Percentiles rank a stretch among this genome's conserved stretches.
phyloP scores from a whole-genome alignment of 2,888 invertebrate genomes.

The Epirrhoe tristata region DNA sequence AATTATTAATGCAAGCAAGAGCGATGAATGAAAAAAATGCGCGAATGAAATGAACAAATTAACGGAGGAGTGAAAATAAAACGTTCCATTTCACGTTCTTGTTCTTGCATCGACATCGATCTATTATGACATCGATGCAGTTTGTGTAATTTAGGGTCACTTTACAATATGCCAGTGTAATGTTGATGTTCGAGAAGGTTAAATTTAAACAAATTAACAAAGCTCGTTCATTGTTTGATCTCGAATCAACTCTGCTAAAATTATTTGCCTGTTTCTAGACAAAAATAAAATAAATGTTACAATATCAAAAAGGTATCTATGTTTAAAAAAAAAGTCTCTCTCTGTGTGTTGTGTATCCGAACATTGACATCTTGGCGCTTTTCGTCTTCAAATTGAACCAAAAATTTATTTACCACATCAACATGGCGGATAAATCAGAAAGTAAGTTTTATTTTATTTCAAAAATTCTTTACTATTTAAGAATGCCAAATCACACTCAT shows the following conservation, averaged over 20 bases:
- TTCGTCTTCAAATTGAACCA: conserved; percentile 70
- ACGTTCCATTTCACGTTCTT: conserved; percentile 7
- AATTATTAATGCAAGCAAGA: neutral
- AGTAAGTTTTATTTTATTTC: conserved; percentile 86
- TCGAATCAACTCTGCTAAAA: too few species aligned
- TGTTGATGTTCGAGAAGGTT: too few species aligned
- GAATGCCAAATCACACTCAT: neutral
- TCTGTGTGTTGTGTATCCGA: conserved; percentile 27
- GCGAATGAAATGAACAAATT: neutral
- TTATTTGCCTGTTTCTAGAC: too few species aligned
- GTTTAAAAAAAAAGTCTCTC: too few species aligned
- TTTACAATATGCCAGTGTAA: neutral
- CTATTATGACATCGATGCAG: too few species aligned
- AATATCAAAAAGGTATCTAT: too few species aligned
- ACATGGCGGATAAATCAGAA: conserved; percentile 93
- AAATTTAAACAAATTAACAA: too few species aligned
- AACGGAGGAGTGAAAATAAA: neutral
- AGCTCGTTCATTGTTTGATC: too few species aligned
- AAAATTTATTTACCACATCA: conserved; percentile 82
- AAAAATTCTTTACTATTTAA: conserved; percentile 1
- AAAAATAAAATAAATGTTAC: too few species aligned
- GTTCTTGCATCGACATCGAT: too few species aligned
- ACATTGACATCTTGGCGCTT: conserved; percentile 67
- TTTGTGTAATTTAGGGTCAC: neutral
- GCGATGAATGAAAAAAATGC: neutral